Evolutionary conservation across 1,140 invertebrate species (phyloP), one percentile per base, ranked within the genome.

Genomic region (Dinothrombium tinctorium): DNA sequence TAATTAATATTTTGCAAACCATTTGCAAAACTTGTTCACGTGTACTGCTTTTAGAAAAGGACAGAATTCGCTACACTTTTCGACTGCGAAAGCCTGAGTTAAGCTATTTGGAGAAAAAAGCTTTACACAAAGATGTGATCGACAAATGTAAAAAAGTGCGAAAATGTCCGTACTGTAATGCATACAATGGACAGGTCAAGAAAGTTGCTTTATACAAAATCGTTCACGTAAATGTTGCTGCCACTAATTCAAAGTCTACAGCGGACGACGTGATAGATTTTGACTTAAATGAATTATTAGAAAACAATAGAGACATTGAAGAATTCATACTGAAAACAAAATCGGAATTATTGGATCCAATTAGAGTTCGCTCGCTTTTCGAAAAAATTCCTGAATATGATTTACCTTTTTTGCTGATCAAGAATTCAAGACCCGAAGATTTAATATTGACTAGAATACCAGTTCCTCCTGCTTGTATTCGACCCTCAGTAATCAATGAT

Each of bases 391-490:
- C 53, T 6, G 53, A 60, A 43, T 63, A 74, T 49, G 67, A 98
- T 60, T 69, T 92, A 26, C 73, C 76, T 0, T 60, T 95, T n/a
- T 61, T 99, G 35, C 65, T 90, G 33, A 95, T 98, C 81, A 79
- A 82, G 20, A 66, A 68, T 43, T 71, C 74, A 5, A 65, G 73
- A 47, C 92, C 92, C 0, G 71, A 76, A 53, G 81, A 98, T 64
- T 63, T 99, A 42, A 79, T 99, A 46, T 62, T 95, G 7, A 89
- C 81, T 0, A 63, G 84, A 44, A 71, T 99, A 40, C 72, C 86
- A n/a, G 92, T 96, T 0, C 89, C 94, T 7, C 94, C 92, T 4
- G 71, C 87, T 35, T 94, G 86, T 54, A 98, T 99, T 51, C 66
- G 90, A 12, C 89, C 89, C 0, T 94, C 87, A 36, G 79, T 96